A percentile compares a stretch with the other conserved stretches of the same genome.
Evolutionary conservation across 2,888 invertebrate genomes (phyloP).

Genomic region (Callinectes sapidus): DNA sequence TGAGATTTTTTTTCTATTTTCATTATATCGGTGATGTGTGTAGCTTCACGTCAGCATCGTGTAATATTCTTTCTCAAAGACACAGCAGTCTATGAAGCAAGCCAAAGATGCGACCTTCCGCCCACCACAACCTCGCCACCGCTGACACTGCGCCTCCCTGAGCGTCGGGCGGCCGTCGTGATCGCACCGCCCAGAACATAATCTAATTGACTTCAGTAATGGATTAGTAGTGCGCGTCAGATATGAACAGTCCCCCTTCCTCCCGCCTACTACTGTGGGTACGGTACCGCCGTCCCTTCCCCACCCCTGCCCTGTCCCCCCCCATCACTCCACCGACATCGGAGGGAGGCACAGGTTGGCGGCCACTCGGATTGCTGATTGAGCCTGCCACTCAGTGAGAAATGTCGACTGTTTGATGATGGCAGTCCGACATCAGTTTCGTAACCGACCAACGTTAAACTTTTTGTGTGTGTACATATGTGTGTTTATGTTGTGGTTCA

Average conservation of each 20-base stretch:
- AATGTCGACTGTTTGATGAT: conserved; percentile 20
- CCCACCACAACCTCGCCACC: not conserved
- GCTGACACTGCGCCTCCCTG: not conserved
- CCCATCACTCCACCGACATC: not conserved
- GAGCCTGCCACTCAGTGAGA: conserved; percentile 3
- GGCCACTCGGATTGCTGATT: not conserved
- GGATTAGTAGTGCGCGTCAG: conserved; percentile 31
- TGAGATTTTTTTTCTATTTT: not conserved
- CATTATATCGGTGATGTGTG: not conserved
- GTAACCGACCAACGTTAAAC: conserved; percentile 9
- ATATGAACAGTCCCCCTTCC: not conserved
- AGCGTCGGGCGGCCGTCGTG: not conserved
- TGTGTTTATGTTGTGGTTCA: not conserved
- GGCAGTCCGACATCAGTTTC: not conserved
- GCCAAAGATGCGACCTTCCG: not conserved
- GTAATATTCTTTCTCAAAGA: not conserved
- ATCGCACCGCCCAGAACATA: conserved; percentile 10
- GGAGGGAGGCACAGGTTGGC: not conserved
- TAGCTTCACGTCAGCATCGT: not conserved
- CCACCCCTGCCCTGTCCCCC: not conserved
- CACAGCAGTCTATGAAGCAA: not conserved
- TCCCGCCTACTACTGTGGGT: too few relatives aligned
- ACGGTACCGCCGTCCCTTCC: not conserved
- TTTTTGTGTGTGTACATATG: not conserved
- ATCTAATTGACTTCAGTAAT: conserved; percentile 19